Evolutionary conservation across 2,113 vertebrate species (phyloP), one percentile per base, ranked within the genome.

Genomic region (Pitta sordida): DNA sequence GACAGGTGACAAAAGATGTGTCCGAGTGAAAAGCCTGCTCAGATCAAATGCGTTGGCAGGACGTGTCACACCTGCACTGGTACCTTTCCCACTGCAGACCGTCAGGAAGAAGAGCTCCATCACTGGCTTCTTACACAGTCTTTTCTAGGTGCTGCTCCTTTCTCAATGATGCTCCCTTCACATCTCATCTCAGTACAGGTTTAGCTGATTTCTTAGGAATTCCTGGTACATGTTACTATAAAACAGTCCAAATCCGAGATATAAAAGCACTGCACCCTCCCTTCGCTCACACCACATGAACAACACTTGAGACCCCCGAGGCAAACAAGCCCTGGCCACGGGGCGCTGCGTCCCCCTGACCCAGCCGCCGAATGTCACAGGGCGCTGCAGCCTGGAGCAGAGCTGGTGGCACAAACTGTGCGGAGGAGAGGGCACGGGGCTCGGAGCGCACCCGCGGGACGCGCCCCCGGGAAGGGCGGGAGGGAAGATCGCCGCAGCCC

Each of bases 31-130:
- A 34, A 26, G 43, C 3, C 55, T 39, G 44, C 44, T 48, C 26
- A 27, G 27, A 27, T 2, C 7, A 3, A 46, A 30, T 3, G 13
- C 4, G 1, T 3, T 0, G 5, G 48, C 43, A 17, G 16, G 44
- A 44, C 49, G 76, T 41, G n/a, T 43, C 44, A 26, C 65, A 52
- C 43, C 43, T 71, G 46, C 30, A 5, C 29, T 4, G 58, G n/a
- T 53, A 62, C 43, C 65, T 76, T 30, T 29, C 27, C 26, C 26
- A 1, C 64, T 46, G 29, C 56, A n/a, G 7, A 24, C 18, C 6
- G 0, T 2, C 15, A 13, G 56, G 24, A 48, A 27, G 69, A 48
- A 37, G 27, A 20, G 24, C 46, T 43, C 29, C 68, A 24, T 6
- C 20, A 24, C 8, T 1, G 13, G 29, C 14, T 51, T 32, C 75